phyloP scores from a whole-genome alignment of 2,888 invertebrate species.

The Scaptomyza cyrtandrae region DNA sequence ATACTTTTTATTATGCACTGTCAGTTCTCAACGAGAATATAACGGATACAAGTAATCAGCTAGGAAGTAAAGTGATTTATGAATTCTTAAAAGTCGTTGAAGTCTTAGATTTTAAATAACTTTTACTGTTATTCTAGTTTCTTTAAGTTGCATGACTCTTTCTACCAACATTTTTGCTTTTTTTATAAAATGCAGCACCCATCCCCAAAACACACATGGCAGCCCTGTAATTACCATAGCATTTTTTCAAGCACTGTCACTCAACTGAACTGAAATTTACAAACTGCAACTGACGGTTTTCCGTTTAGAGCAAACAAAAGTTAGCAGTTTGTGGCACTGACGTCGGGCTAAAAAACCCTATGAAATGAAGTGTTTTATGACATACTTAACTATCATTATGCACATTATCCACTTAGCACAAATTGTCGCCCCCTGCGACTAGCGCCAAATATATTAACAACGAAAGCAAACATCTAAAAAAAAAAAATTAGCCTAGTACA shows the following conservation, averaged over 20 bases:
- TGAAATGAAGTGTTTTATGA: conserved; percentile 77
- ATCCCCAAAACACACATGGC: conserved; percentile 13
- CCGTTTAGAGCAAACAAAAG: conserved; percentile 43
- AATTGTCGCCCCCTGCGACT: conserved; percentile 76
- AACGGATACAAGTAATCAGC: conserved; percentile 9
- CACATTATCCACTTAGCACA: conserved; percentile 78
- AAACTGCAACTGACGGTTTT: conserved; percentile 62
- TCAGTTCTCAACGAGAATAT: conserved; percentile 8
- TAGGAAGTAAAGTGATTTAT: neutral
- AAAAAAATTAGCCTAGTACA: conserved; percentile 56
- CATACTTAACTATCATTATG: conserved; percentile 80
- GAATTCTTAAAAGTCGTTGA: neutral
- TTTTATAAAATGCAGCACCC: conserved; percentile 33
- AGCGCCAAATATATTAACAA: conserved; percentile 69
- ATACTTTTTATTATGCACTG: conserved; percentile 34
- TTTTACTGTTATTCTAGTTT: too few species aligned
- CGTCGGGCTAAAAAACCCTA: conserved; percentile 26
- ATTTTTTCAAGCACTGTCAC: conserved; percentile 63
- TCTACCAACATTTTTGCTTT: conserved; percentile 26
- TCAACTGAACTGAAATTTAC: conserved; percentile 53
- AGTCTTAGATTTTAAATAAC: neutral
- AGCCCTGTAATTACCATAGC: conserved; percentile 53
- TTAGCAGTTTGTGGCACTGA: conserved; percentile 3
- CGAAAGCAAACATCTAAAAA: conserved; percentile 37
- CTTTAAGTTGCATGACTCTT: conserved; percentile 38